Conservation (phyloP, 2,888 invertebrate species). For the Drosophila infuscata region DNA sequence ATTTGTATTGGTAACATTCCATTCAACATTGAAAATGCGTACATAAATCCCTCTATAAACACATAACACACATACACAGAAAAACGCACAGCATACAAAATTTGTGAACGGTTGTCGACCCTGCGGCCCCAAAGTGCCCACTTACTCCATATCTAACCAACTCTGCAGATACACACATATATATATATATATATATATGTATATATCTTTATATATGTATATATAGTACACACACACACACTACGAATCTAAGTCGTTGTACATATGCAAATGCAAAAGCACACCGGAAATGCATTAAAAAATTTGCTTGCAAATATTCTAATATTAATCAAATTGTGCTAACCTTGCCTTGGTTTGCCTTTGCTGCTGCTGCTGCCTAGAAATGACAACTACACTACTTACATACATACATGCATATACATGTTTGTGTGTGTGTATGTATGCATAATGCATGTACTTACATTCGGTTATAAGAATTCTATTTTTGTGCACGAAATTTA, state of each 20-base stretch:
- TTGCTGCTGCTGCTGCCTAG: slow-evolving; percentile 22
- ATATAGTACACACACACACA: not conserved
- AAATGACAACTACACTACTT: slow-evolving; percentile 26
- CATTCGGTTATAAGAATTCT: slow-evolving; percentile 34
- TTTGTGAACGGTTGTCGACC: slow-evolving; percentile 19
- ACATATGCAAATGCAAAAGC: slow-evolving; percentile 27
- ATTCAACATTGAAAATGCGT: not conserved
- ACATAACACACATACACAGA: not conserved
- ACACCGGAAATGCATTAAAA: slow-evolving; percentile 61
- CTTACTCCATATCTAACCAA: slow-evolving; percentile 7
- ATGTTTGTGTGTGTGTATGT: not conserved
- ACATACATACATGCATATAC: slow-evolving; percentile 1
- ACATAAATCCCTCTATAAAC: not conserved
- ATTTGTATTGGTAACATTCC: not conserved
- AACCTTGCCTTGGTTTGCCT: slow-evolving; percentile 53
- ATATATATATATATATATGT: not conserved
- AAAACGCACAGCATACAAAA: not conserved
- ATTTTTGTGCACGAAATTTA: slow-evolving; percentile 64
- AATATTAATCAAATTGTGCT: slow-evolving; percentile 60
- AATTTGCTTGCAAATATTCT: slow-evolving; percentile 54
- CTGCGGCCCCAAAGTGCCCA: slow-evolving; percentile 19
- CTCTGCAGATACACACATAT: not conserved
- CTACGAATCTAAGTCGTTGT: not conserved
- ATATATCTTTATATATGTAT: not conserved
- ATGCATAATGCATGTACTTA: not conserved